Evolutionary conservation across 2,888 invertebrate species (phyloP), one percentile per base, ranked within the genome.

Genomic region (Blastobasis lacticolella): DNA sequence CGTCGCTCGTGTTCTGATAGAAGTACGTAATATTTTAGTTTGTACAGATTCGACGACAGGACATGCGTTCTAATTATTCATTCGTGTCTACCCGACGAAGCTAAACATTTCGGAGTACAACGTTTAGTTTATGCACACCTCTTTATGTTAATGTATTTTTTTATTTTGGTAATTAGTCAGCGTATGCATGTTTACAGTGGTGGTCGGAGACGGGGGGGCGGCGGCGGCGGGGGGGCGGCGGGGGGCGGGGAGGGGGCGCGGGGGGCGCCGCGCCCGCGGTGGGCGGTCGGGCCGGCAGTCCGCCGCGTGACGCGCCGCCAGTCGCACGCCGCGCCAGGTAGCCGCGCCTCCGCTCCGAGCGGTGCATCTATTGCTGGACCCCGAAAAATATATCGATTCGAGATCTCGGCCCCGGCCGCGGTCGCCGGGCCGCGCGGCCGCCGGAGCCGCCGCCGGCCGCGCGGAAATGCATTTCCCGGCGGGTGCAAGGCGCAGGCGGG

Each of bases 401-500:
- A 23, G 9, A 48, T n/a, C 10, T n/a, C 5, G 9, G 46, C 9
- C 10, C 8, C 10, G 23, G 23, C 10, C 8, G 45, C 45, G 36
- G 36, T 37, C 8, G 23, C 3, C 23, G 23, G 23, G 47, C 5
- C 40, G 38, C 36, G 45, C 5, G 4, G 38, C 10, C 10, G 38
- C 36, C 43, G 49, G 36, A 3, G 43, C 59, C 58, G 56, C 73
- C 69, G 67, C 70, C 60, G 69, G 67, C 62, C 70, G 69, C 69
- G 77, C 71, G 78, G 80, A 75, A 81, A 81, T 86, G 87, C 86
- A 86, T 82, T 83, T 82, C 74, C 83, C 77, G 69, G 56, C 63
- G 74, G 75, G 83, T 85, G 85, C 84, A 84, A 73, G 74, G 84
- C 83, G 85, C 82, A 81, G 81, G 81, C 78, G 88, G 83, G 89